Base-by-base conservation (phyloP, 2,113 vertebrate species). In the Diadophis punctatus region DNA sequence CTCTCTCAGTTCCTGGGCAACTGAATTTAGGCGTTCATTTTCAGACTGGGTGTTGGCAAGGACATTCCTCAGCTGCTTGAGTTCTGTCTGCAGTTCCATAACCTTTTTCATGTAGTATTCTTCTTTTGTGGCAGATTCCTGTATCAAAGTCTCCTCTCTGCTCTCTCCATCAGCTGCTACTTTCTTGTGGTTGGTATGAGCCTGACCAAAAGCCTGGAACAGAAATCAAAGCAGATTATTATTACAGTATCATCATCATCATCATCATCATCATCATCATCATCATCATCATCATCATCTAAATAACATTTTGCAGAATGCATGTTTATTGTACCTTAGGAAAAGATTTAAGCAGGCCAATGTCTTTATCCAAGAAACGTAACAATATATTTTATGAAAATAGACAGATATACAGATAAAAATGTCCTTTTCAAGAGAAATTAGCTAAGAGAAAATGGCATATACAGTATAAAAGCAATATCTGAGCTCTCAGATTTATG, bases 51-150 rank as follows among this genome's bases (percentile, higher is more conserved):
- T 97, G 89, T 98, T 98, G 97, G 98, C 95, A 30, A 99, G 98
- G 11, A 98, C 97, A 0, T 97, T 98, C 95, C 97, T 98, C 94
- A 98, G 95, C 96, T 98, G 99, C 93, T 99, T 98, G 49, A 99
- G 97, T 87, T 99, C 99, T 1, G 98, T 98, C 97, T 99, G 99
- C 93, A 99, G 94, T 94, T 99, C 99, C 63, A 99, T 98, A 91
- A 99, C 98, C 94, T 98, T 99, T 96, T 98, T 98, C 97, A 99
- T 98, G 34, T 99, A 99, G 91, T 98, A 98, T 55, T 99, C 99
- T 96, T 99, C 99, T 96, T 99, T 99, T 94, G 99, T 99, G 93
- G 99, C 99, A 0, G 99, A 99, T 96, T 99, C 99, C 96, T 99
- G 97, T 93, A 99, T 99, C 94, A 99, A 97, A 6, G 98, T 99